A percentile compares a stretch with the other conserved stretches of the same genome.
Evolutionary conservation across 2,888 invertebrate species (phyloP).

Genomic region (Griposia aprilina): DNA sequence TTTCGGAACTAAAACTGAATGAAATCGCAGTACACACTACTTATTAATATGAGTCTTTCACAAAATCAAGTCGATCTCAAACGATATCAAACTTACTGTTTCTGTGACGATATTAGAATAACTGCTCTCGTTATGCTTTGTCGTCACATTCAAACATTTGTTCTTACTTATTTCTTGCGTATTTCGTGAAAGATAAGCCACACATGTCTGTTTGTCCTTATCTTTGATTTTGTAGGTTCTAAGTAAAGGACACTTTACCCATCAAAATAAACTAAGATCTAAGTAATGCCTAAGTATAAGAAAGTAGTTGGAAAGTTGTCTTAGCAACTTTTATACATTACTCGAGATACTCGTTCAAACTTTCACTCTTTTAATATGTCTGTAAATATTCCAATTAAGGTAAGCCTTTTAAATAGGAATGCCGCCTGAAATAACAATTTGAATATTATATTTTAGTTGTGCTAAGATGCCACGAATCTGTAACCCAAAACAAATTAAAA

Average conservation of each 20-base stretch:
- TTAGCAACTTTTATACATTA: conserved; percentile 56
- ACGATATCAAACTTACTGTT: neutral
- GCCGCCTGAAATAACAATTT: neutral
- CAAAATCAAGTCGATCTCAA: neutral
- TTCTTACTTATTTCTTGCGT: conserved; percentile 10
- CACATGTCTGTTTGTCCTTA: neutral
- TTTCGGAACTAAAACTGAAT: neutral
- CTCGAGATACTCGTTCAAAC: conserved; percentile 40
- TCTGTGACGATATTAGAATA: neutral
- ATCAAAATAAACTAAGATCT: conserved; percentile 36
- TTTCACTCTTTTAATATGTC: conserved; percentile 45
- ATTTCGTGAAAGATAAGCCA: neutral
- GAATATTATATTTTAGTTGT: neutral
- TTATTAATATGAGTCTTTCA: neutral
- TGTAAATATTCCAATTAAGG: conserved; percentile 50
- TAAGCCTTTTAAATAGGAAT: conserved; percentile 39
- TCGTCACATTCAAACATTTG: neutral
- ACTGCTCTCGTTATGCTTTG: neutral
- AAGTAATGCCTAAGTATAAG: conserved; percentile 29
- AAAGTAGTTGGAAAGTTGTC: conserved; percentile 58
- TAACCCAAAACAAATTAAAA: conserved; percentile 1
- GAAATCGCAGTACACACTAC: neutral
- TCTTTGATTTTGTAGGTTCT: conserved; percentile 12
- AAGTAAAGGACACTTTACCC: conserved; percentile 14
- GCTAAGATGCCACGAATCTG: neutral